A percentile compares a stretch with the other conserved stretches of the same genome.
Evolutionary conservation across 2,113 vertebrate species (phyloP).

Genomic region (Cisticola juncidis): DNA sequence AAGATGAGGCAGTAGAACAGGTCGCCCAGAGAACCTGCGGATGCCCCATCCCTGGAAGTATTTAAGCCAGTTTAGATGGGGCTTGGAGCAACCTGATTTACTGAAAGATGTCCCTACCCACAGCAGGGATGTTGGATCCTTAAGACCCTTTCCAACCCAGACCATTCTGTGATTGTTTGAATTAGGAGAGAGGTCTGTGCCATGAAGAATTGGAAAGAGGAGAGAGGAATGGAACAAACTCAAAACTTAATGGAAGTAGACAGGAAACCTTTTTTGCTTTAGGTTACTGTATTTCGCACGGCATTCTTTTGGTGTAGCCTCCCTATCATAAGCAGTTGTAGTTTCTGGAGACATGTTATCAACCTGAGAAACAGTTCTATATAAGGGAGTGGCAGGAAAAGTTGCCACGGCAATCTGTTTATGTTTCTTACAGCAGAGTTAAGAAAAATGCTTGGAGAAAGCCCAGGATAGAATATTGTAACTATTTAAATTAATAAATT

Average conservation of each 20-base stretch:
- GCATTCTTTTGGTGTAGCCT: background rate
- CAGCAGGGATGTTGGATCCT: background rate
- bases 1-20: background rate
- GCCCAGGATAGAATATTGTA: background rate
- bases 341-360: background rate
- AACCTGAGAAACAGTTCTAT: background rate
- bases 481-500: background rate
- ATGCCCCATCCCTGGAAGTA: background rate
- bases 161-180: background rate
- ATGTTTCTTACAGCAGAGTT: background rate
- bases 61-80: background rate
- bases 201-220: background rate
- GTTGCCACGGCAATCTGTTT: background rate
- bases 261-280: background rate
- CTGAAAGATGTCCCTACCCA: background rate
- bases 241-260: background rate
- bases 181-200: background rate
- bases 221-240: background rate
- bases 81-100: background rate
- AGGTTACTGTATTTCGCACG: background rate
- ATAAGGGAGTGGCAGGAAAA: background rate
- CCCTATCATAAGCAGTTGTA: background rate
- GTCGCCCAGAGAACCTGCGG: background rate
- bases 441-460: background rate
- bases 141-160: background rate